Evolutionary conservation across 2,113 vertebrate species (phyloP).

Genomic region (Tor tambroides): DNA sequence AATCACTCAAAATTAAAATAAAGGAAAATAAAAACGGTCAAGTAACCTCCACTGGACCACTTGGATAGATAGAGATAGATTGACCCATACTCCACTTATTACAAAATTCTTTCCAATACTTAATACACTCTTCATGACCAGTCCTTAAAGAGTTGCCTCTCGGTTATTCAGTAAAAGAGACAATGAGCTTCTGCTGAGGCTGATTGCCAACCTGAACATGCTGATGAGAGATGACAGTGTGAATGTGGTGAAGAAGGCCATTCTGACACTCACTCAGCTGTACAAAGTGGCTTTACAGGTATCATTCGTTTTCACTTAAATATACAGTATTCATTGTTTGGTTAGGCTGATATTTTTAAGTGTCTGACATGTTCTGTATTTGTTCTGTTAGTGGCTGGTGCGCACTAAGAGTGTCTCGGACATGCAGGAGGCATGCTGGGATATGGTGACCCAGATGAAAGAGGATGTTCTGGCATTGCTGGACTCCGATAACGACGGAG

Average conservation of each 20-base stretch:
- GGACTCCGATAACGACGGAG: slow-evolving; percentile 93
- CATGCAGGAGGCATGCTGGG: slow-evolving; percentile 93
- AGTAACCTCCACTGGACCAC: neutral
- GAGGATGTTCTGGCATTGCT: slow-evolving; percentile 85
- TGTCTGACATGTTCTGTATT: slow-evolving; percentile 2
- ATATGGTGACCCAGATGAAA: slow-evolving; percentile 90
- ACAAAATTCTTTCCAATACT: neutral
- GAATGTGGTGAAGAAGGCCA: slow-evolving; percentile 93
- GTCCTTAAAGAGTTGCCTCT: neutral
- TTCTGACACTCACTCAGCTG: slow-evolving; percentile 93
- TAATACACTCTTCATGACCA: neutral
- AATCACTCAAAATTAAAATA: neutral
- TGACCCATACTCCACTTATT: neutral
- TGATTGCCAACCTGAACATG: slow-evolving; percentile 94
- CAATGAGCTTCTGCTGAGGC: slow-evolving; percentile 88
- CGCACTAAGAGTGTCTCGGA: slow-evolving; percentile 82
- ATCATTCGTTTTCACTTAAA: neutral
- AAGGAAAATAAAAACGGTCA: neutral
- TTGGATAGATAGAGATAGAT: no score
- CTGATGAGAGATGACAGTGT: slow-evolving; percentile 90
- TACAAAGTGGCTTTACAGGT: slow-evolving; percentile 94
- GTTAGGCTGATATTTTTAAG: neutral
- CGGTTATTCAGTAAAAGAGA: slow-evolving; percentile 84
- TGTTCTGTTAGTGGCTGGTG: slow-evolving; percentile 85
- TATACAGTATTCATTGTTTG: neutral